These are phyloP conservation scores for Panagrolaimus sp. DNA, from an alignment of 1,140 invertebrate species.

Conservation along the genomic window DNA sequence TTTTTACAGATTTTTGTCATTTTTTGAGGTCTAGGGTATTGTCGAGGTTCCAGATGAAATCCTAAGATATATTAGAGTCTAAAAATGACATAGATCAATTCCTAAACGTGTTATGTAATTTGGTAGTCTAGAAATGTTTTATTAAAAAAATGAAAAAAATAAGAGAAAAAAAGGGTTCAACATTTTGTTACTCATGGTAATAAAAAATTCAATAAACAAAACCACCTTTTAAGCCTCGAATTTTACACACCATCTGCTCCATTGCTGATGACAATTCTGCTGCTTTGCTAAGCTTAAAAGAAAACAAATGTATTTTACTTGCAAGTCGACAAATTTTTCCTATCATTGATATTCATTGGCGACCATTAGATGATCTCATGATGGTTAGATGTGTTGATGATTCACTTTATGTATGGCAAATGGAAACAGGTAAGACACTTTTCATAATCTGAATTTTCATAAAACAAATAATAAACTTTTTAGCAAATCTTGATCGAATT, in stretches of 20 bases:
- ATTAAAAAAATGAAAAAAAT: too few species aligned
- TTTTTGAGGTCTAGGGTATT: too few species aligned
- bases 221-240: slow-evolving; percentile 68
- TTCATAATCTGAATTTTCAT: slow-evolving; percentile 9
- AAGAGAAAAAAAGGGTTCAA: too few species aligned
- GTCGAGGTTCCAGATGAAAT: too few species aligned
- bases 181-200: too few species aligned
- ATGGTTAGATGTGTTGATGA: slow-evolving; percentile 95
- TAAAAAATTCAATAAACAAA: too few species aligned
- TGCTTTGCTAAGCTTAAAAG: slow-evolving; percentile 81
- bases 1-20: too few species aligned
- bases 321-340: slow-evolving; percentile 93
- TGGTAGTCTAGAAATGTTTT: too few species aligned
- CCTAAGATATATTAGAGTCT: too few species aligned
- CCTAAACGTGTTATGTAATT: too few species aligned
- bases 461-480: slow-evolving; percentile 27
- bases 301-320: slow-evolving; percentile 86
- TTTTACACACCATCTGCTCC: slow-evolving; percentile 89
- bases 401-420: slow-evolving; percentile 98
- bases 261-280: slow-evolving; percentile 98
- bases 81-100: too few species aligned
- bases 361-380: slow-evolving; percentile 94
- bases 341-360: slow-evolving; percentile 89
- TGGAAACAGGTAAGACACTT: slow-evolving; percentile 78
- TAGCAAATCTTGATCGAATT: slow-evolving; percentile 85